Percentiles rank a stretch among this genome's conserved stretches.
Evolutionary conservation across 1,140 invertebrate genomes (phyloP).

Genomic region (Meloidogyne floridensis): DNA sequence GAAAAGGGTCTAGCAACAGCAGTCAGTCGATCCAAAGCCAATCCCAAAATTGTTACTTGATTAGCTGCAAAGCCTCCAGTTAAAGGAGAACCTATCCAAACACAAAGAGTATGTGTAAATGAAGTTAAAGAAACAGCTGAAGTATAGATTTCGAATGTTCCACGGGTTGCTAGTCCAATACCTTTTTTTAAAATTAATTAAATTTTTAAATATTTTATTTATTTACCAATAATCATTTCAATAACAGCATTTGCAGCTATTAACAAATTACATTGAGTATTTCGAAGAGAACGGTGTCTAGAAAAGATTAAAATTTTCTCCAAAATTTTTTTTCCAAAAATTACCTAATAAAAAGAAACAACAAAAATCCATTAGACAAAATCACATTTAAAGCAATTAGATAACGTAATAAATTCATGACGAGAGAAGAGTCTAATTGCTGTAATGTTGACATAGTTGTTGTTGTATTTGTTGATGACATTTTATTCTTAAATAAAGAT

Average conservation of each 20-base stretch:
- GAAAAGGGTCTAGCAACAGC: slow-evolving; percentile 14
- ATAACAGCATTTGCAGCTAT: slow-evolving; percentile 8
- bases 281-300: slow-evolving; percentile 4
- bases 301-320: no score
- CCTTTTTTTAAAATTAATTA: not conserved
- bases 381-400: slow-evolving; percentile 2
- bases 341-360: not conserved
- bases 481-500: no score
- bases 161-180: slow-evolving; percentile 11
- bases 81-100: slow-evolving; percentile 16
- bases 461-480: not conserved
- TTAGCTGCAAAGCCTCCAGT: slow-evolving; percentile 13
- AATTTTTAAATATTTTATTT: no score
- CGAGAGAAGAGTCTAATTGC: slow-evolving; percentile 1
- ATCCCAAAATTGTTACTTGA: slow-evolving; percentile 4
- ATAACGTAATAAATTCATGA: slow-evolving; percentile 15
- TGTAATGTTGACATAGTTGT: not conserved
- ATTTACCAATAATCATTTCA: slow-evolving; percentile 18
- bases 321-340: not conserved
- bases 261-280: slow-evolving; percentile 14
- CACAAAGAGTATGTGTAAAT: slow-evolving; percentile 16
- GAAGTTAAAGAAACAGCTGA: not conserved
- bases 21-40: slow-evolving; percentile 3
- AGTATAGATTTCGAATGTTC: slow-evolving; percentile 9
- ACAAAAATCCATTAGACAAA: not conserved